These are phyloP conservation scores for Colius striatus DNA, from an alignment of 2,113 vertebrate species.

Conservation along the genomic window DNA sequence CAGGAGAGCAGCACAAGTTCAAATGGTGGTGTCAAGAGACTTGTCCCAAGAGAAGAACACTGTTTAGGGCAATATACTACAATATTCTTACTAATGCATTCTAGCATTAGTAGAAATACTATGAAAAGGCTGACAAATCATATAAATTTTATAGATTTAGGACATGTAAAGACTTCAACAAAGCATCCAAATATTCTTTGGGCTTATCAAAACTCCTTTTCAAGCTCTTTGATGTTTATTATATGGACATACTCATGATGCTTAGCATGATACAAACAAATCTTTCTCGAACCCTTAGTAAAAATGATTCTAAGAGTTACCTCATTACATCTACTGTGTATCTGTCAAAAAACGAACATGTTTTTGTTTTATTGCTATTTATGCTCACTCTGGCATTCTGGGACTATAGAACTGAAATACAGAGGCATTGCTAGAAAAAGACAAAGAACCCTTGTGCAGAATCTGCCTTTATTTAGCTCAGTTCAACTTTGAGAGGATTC, in stretches of 20 bases:
- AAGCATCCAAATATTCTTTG: background rate
- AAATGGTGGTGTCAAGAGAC: background rate
- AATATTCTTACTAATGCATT: background rate
- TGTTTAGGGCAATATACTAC: background rate
- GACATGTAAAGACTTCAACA: background rate
- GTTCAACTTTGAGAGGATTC: background rate
- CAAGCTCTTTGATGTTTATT: background rate
- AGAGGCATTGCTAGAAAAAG: background rate
- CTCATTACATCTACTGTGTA: background rate
- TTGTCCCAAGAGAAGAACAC: background rate
- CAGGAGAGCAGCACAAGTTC: background rate
- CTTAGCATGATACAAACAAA: background rate
- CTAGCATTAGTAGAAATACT: background rate
- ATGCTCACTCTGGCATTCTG: background rate
- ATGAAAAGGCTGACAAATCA: background rate
- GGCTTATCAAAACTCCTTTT: background rate
- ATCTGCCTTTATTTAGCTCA: background rate
- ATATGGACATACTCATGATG: background rate
- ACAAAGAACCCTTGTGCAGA: constrained; percentile 10
- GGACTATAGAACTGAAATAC: background rate
- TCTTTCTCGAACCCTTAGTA: background rate
- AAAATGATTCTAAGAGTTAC: background rate
- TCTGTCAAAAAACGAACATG: background rate
- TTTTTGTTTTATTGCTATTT: background rate
- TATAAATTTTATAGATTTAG: background rate